Conservation (phyloP, 1,140 invertebrate species). For the Micrasema minimum region DNA sequence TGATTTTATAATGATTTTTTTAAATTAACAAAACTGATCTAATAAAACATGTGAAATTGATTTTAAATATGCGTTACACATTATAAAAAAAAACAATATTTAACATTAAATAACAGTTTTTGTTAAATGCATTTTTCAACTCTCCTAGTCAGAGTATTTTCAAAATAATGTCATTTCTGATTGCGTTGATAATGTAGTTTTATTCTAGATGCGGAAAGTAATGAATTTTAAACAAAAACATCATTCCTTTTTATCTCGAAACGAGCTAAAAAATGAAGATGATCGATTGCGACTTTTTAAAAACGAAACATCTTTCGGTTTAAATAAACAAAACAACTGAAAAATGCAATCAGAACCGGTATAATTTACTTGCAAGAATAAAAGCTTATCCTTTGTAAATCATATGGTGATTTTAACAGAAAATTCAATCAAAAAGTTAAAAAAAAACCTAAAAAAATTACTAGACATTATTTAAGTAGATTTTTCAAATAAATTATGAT, state of each 20-base stretch:
- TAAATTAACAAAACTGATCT: too few species aligned
- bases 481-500: too few species aligned
- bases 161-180: conserved; percentile 11
- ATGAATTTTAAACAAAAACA: too few species aligned
- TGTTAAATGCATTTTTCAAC: conserved; percentile 14
- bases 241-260: neutral
- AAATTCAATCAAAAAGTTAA: conserved; percentile 8
- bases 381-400: conserved; percentile 62
- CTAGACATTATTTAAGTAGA: too few species aligned
- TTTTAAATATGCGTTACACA: too few species aligned
- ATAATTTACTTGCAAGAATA: conserved; percentile 65
- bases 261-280: conserved; percentile 6
- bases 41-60: too few species aligned
- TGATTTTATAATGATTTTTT: too few species aligned
- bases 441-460: too few species aligned
- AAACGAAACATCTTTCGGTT: neutral
- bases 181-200: too few species aligned
- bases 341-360: conserved; percentile 65
- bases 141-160: neutral
- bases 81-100: too few species aligned
- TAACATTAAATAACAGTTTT: too few species aligned
- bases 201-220: too few species aligned
- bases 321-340: conserved; percentile 15
- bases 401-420: conserved; percentile 65
- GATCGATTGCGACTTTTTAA: neutral